Percentiles rank a stretch among this genome's conserved stretches.
Evolutionary conservation across 2,797 vertebrate species (phyloP).

Genomic region (Huso huso): DNA sequence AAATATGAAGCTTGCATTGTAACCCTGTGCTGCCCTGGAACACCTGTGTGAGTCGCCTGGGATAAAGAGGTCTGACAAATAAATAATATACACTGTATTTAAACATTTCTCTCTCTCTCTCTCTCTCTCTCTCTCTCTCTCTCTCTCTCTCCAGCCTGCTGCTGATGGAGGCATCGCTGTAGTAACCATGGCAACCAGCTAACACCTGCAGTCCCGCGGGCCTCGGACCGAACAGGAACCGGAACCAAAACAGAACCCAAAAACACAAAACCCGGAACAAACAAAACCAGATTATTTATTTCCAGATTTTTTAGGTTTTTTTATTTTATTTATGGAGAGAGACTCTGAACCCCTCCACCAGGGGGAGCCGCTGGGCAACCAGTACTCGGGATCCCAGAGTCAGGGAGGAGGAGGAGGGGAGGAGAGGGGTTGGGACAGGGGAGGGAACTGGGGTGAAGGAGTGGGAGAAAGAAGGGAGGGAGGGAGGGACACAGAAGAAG

Average conservation of each 20-base stretch:
- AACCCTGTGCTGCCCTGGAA: too few species aligned
- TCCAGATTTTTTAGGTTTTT: neutral
- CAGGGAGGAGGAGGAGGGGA: neutral
- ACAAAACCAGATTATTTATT: too few species aligned
- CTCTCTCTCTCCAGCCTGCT: neutral
- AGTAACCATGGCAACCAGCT: neutral
- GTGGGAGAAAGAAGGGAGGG: neutral
- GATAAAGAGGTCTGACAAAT: too few species aligned
- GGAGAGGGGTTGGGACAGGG: neutral
- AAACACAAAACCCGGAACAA: too few species aligned
- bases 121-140: neutral
- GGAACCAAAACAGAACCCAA: too few species aligned
- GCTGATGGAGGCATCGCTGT: neutral
- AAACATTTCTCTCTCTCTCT: too few species aligned
- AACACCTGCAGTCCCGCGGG: too few species aligned
- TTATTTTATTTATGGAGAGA: neutral
- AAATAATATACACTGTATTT: too few species aligned
- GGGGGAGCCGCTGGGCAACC: neutral
- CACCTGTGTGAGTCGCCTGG: too few species aligned
- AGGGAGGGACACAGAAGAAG: neutral
- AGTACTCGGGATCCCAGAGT: neutral
- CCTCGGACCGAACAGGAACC: too few species aligned
- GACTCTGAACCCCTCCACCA: neutral
- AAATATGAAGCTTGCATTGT: too few species aligned
- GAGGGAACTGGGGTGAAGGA: neutral